phyloP scores from a whole-genome alignment of 2,888 invertebrate species.

The Drosophila anomelani region DNA sequence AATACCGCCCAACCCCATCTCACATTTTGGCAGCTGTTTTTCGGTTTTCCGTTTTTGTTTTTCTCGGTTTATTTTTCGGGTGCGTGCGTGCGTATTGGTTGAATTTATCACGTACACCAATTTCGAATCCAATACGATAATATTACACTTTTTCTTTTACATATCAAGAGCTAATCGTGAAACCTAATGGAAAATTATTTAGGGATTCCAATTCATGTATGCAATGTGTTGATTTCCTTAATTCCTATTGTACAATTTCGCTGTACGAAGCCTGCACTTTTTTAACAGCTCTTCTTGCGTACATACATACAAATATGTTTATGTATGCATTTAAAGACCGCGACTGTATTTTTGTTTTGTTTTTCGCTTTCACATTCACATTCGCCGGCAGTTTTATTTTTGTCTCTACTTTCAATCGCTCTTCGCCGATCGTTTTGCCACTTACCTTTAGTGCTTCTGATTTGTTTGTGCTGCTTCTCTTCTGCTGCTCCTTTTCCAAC shows the following conservation, averaged over 20 bases:
- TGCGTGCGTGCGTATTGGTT: constrained; percentile 63
- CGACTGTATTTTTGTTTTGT: constrained; percentile 33
- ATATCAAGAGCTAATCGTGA: neutral
- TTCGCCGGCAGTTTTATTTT: constrained; percentile 45
- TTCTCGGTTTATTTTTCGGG: constrained; percentile 26
- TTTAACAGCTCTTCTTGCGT: neutral
- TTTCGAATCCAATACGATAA: constrained; percentile 12
- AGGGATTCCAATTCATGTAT: neutral
- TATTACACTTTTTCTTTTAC: neutral
- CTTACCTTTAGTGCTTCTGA: constrained; percentile 37
- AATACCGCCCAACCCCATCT: constrained; percentile 8
- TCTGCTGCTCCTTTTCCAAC: constrained; percentile 7
- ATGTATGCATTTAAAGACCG: neutral
- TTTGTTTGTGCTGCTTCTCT: constrained; percentile 27
- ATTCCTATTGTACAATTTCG: neutral
- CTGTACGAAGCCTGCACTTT: neutral
- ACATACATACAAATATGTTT: neutral
- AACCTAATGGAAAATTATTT: neutral
- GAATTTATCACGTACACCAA: constrained; percentile 69
- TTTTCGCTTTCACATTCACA: constrained; percentile 40
- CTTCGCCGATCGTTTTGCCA: constrained; percentile 31
- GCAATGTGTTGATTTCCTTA: neutral
- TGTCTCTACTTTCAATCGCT: constrained; percentile 24
- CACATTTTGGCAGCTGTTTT: constrained; percentile 25
- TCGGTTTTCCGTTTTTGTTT: constrained; percentile 15